Evolutionary conservation across 2,113 vertebrate species (phyloP), one percentile per base, ranked within the genome.

Genomic region (Rissa tridactyla): DNA sequence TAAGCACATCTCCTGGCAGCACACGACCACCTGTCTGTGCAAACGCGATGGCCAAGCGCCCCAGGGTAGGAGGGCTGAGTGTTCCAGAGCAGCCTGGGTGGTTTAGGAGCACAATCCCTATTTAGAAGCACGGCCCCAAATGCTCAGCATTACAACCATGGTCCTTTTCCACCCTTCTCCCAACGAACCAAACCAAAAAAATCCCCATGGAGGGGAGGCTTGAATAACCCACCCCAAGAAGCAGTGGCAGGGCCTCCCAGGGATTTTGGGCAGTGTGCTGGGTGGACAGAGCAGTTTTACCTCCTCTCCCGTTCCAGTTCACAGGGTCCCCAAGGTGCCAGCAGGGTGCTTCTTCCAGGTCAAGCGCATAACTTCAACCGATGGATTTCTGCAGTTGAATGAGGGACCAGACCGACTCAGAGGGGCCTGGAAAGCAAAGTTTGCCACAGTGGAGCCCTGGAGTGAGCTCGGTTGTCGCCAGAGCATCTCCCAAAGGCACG

Each of bases 231-330:
- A 5, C 81, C 26, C 64, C 7, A 10, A n/a, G 69, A 1, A 72
- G 23, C 46, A 15, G 20, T 3, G 58, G 38, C 29, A 73, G 62
- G 64, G 21, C 18, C 80, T 27, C 13, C 1, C 4, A 2, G 9
- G 88, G 92, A 6, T 65, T 80, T 40, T 10, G 76, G 87, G 89
- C 83, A 86, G 71, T 36, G 6, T 47, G 40, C 29, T 23, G 82
- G 25, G 42, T 4, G 58, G 1, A 36, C 86, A 57, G 49, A 75
- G 60, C 2, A 0, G 13, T 64, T 77, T 95, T 95, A 97, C 94
- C 94, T 97, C 61, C 32, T 90, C 91, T 97, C 90, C 95, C 22
- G 68, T 86, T 86, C 4, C 88, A 71, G 72, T 38, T 97, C 94
- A 96, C 79, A 86, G 60, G 38, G 58, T 90, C 46, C 40, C 51